These are phyloP conservation scores for Macrophya alboannulata DNA, from an alignment of 2,888 invertebrate genomes.

Conservation along the genomic window DNA sequence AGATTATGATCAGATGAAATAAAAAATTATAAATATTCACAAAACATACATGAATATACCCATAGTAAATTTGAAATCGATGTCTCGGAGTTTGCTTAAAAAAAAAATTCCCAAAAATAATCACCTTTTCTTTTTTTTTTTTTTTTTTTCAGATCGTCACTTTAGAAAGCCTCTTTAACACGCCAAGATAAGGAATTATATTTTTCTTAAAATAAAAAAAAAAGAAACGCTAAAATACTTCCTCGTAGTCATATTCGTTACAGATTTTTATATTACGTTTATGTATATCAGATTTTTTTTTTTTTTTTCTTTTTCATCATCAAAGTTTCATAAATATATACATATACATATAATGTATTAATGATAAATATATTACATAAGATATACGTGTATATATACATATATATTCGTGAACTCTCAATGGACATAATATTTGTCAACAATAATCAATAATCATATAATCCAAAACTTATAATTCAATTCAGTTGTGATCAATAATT, in stretches of 20 bases:
- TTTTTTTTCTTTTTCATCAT: slow-evolving; percentile 16
- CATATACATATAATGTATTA: slow-evolving; percentile 13
- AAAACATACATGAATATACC: too few relatives aligned
- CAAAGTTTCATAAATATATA: slow-evolving; percentile 48
- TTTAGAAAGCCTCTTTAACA: too few relatives aligned
- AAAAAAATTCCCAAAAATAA: too few relatives aligned
- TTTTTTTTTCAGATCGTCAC: too few relatives aligned
- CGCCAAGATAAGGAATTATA: too few relatives aligned
- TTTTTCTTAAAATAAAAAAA: slow-evolving; percentile 47
- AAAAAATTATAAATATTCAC: too few relatives aligned
- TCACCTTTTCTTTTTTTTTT: too few relatives aligned
- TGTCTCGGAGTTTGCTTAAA: too few relatives aligned
- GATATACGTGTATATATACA: not conserved
- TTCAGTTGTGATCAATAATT: not conserved
- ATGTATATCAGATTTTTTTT: slow-evolving; percentile 42
- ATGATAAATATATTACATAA: not conserved
- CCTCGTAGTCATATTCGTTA: slow-evolving; percentile 19
- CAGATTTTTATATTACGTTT: slow-evolving; percentile 32
- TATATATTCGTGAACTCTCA: slow-evolving; percentile 26
- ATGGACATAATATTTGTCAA: slow-evolving; percentile 32
- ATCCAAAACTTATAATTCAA: slow-evolving; percentile 23
- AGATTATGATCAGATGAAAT: too few relatives aligned
- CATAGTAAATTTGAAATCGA: too few relatives aligned
- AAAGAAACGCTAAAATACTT: not conserved
- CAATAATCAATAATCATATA: slow-evolving; percentile 24